These are phyloP conservation scores for Poecilobothrus nobilitatus DNA, from an alignment of 2,888 invertebrate species.

Conservation along the genomic window DNA sequence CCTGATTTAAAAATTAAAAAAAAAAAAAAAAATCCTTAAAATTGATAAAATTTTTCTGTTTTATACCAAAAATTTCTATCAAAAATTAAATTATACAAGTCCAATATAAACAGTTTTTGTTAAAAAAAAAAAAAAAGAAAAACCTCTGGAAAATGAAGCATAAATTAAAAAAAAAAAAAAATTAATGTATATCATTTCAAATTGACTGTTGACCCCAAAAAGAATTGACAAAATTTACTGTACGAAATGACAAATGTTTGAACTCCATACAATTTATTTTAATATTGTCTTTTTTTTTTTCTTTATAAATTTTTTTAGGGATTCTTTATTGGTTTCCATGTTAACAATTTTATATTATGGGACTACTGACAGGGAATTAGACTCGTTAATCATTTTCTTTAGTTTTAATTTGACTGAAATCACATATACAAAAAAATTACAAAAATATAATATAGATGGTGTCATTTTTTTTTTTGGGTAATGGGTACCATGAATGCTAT, in stretches of 20 bases:
- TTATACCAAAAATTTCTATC: no score
- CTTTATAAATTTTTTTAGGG: no score
- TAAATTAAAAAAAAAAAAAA: not conserved
- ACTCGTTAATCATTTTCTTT: not conserved
- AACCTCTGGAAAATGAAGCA: not conserved
- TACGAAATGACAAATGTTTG: no score
- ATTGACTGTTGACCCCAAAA: not conserved
- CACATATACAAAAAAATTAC: no score
- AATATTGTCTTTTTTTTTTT: not conserved
- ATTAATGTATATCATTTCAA: not conserved
- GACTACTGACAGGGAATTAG: not conserved
- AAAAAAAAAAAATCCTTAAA: no score
- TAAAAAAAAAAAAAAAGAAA: no score
- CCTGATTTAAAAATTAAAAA: no score
- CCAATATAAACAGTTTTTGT: no score
- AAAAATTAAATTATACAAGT: no score
- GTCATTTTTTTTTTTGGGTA: no score
- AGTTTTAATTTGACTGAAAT: not conserved
- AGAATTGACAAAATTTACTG: not conserved
- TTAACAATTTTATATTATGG: not conserved
- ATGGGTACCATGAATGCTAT: no score
- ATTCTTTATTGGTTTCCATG: not conserved
- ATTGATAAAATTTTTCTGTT: no score
- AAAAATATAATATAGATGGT: not conserved
- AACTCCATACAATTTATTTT: not conserved